Percentiles rank a stretch among this genome's conserved stretches.
Evolutionary conservation across 2,797 vertebrate species (phyloP).

Genomic region (Eleutherodactylus coqui): DNA sequence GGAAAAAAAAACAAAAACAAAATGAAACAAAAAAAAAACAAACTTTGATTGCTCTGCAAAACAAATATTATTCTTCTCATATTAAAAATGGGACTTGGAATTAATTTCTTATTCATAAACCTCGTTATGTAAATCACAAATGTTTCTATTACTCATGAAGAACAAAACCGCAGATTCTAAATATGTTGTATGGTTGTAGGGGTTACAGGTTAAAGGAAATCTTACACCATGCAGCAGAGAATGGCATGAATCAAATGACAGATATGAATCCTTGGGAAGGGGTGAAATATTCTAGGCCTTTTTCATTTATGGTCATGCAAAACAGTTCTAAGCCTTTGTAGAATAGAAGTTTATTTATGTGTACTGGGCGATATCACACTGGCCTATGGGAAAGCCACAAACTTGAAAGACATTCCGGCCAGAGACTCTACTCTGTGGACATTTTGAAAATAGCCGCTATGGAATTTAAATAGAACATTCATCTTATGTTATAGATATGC

Average conservation of each 20-base stretch:
- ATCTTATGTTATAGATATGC: conserved; percentile 30
- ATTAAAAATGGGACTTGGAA: background rate
- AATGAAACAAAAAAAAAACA: too few relatives aligned
- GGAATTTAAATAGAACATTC: conserved; percentile 37
- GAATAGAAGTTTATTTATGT: conserved; percentile 43
- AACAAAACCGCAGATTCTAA: conserved; percentile 5
- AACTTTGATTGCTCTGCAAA: background rate
- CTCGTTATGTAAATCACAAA: background rate
- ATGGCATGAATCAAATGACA: conserved; percentile 11
- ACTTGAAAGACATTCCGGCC: conserved; percentile 45
- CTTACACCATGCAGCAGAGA: background rate
- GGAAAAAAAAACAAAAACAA: too few relatives aligned
- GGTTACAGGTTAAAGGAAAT: background rate
- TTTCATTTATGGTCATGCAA: conserved; percentile 15
- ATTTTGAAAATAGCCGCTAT: conserved; percentile 41
- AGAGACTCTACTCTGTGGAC: background rate
- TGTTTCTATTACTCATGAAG: background rate
- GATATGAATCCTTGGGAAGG: background rate
- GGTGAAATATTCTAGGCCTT: background rate
- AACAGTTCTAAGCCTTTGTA: conserved; percentile 8
- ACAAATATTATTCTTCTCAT: background rate
- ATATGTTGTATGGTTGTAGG: background rate
- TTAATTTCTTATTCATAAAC: background rate
- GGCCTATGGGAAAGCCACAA: conserved; percentile 27
- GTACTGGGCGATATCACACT: conserved; percentile 34